Percentiles rank a stretch among this genome's conserved stretches.
phyloP scores from a whole-genome alignment of 2,888 invertebrate genomes.

The Achlya flavicornis region DNA sequence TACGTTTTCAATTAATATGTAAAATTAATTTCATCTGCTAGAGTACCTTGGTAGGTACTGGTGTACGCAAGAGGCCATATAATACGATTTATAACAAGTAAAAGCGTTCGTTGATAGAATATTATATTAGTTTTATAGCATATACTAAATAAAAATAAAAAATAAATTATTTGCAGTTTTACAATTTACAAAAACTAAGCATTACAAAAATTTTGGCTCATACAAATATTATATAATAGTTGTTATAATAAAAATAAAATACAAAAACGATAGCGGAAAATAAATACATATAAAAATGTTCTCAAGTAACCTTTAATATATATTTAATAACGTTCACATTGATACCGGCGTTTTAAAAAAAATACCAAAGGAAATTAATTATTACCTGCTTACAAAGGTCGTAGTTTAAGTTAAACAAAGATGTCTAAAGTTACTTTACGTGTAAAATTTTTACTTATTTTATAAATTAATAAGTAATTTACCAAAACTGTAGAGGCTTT shows the following conservation, averaged over 20 bases:
- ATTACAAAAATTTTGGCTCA: too few relatives aligned
- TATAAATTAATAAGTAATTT: background rate
- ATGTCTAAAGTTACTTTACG: background rate
- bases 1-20: too few relatives aligned
- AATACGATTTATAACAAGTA: background rate
- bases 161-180: too few relatives aligned
- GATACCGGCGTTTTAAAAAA: background rate
- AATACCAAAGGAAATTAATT: background rate
- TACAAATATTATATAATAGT: too few relatives aligned
- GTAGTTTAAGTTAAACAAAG: background rate
- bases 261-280: too few relatives aligned
- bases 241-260: too few relatives aligned
- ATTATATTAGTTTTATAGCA: background rate
- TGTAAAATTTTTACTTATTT: background rate
- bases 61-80: too few relatives aligned
- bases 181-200: too few relatives aligned
- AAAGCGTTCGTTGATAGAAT: background rate
- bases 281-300: too few relatives aligned
- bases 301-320: background rate
- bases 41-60: too few relatives aligned
- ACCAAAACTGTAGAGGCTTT: background rate
- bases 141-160: too few relatives aligned
- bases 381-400: background rate
- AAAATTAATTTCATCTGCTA: background rate
- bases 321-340: background rate